Base-by-base conservation (phyloP, 2,113 vertebrate genomes). In the Edolisoma coerulescens region DNA sequence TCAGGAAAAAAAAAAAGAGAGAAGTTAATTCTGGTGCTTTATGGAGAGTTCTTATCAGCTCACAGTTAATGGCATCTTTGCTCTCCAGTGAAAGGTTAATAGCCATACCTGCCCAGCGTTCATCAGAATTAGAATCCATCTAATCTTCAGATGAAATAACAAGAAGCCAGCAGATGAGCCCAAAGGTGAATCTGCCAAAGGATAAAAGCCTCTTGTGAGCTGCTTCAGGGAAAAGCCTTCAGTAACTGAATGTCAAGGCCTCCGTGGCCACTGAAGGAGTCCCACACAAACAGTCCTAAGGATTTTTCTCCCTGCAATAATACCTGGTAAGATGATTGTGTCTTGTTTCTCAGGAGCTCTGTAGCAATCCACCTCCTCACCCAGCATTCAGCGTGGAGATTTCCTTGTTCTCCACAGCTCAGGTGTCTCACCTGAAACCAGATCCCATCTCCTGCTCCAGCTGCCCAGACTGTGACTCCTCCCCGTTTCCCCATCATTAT, bases 11-110 rank as follows among this genome's bases (percentile, higher is more conserved):
- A 41, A 50, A 35, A 80, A 50, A 53, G 13, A 4, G 35, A 32
- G 19, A 32, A 35, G 87, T 49, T 88, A 77, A 78, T 87, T 95
- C 60, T 71, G 60, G 73, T 90, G 73, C 60, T 95, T 95, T 95
- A 95, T 56, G 73, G 68, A n/a, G 63, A 64, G 60, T 42, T 89
- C 83, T 95, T 95, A 97, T 95, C 95, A 93, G 64, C 35, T 87
- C 56, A 16, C 33, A 23, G 88, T 67, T 95, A 97, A 96, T 93
- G 83, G 76, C 71, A 86, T 93, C 86, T 92, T 84, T 92, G 89
- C 64, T 93, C 84, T 74, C 42, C 60, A 86, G 76, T 67, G 86
- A 70, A 96, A 97, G 93, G 91, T 95, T 93, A 97, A 95, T 87
- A 90, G 91, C 83, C 59, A 0, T 80, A 28, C 54, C 47, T 86